Base-by-base conservation (phyloP, 2,113 vertebrate species). In the Gobiocypris rarus region DNA sequence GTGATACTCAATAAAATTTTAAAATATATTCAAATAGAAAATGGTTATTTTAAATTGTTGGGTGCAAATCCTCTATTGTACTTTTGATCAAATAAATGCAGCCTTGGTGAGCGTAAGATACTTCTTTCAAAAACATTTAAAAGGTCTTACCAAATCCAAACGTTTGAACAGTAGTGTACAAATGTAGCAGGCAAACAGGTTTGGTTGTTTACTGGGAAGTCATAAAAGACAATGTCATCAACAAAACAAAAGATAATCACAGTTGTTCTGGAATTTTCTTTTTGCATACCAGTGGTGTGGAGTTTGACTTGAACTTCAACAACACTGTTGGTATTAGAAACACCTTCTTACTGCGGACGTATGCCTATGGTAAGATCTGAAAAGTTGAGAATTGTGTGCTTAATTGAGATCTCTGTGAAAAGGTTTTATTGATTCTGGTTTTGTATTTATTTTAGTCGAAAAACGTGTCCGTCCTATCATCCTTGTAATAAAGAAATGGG, bases 271-370 rank as follows among this genome's bases (percentile, higher is more conserved):
- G 3, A 4, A 9, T 31, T n/a, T n/a, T 45, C 59, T 84, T n/a
- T 38, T 88, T 4, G 79, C 80, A 74, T 89, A 38, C 5, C 74
- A 99, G 98, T 90, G 93, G 94, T 87, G 92, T 98, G 93, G 97
- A 98, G 92, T 99, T 98, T 88, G 98, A 99, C 93, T 96, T 99
- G 94, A 99, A 99, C 92, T 93, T 99, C 91, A 99, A 99, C 94
- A 99, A 98, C 94, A 91, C 95, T 78, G 96, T 97, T 84, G 97
- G 97, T 90, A 99, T 99, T 95, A 95, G 97, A 93, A 99, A 99
- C 89, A 99, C 98, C 90, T 99, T 99, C 93, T 96, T 99, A 89
- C 93, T 99, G 84, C 96, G 95, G 94, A 94, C 94, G 90, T 99
- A 99, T 86, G 96, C 97, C 91, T 93, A 94, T 87, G 93, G 98